phyloP scores from a whole-genome alignment of 1,140 invertebrate species.

The Macrobrachium rosenbergii region DNA sequence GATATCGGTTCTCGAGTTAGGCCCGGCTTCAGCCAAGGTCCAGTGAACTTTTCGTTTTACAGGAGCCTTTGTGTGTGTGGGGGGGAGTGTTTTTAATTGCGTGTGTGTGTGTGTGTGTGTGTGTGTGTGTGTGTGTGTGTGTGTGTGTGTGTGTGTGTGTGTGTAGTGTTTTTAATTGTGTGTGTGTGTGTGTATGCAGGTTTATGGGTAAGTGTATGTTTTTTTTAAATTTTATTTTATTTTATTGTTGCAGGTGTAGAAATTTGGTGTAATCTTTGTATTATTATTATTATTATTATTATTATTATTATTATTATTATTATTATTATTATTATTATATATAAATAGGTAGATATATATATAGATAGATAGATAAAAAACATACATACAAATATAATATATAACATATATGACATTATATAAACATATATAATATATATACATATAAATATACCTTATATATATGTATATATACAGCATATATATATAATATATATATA shows the following conservation, averaged over 20 bases:
- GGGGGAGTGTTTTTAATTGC: not conserved
- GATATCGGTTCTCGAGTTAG: not conserved
- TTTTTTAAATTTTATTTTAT: not conserved
- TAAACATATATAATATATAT: no score
- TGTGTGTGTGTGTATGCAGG: not conserved
- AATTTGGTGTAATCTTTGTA: not conserved
- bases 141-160: conserved; percentile 19
- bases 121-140: conserved; percentile 16
- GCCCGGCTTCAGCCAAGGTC: no score
- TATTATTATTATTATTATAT: not conserved
- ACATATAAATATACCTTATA: no score
- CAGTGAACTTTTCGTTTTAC: no score
- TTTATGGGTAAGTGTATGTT: conserved; percentile 8
- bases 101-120: conserved; percentile 18
- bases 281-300: no score
- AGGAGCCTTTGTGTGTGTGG: no score
- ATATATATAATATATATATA: no score
- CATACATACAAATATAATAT: not conserved
- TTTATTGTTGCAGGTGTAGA: not conserved
- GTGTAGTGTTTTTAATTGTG: not conserved
- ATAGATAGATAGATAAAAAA: not conserved
- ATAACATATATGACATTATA: no score
- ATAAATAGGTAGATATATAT: not conserved
- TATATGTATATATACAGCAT: no score
- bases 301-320: no score